A percentile compares a stretch with the other conserved stretches of the same genome.
These are phyloP conservation scores for Danio jaintianensis DNA, from an alignment of 2,797 vertebrate genomes.

Conservation along the genomic window DNA sequence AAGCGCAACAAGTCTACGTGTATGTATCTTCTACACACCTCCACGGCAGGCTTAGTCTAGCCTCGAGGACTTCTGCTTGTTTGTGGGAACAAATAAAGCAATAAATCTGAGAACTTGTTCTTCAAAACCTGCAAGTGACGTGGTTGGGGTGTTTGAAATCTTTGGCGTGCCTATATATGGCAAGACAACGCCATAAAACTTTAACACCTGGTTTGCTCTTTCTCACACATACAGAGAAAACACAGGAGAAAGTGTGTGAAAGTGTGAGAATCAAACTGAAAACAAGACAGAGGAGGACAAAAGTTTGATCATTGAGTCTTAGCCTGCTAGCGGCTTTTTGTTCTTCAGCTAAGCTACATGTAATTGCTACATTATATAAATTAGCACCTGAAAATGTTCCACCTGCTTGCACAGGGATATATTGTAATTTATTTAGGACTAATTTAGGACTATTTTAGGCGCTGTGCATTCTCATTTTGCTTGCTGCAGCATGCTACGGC, in stretches of 20 bases:
- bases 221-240: neutral
- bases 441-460: too few relatives aligned
- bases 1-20: neutral
- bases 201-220: constrained; percentile 35
- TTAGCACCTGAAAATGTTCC: too few relatives aligned
- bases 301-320: neutral
- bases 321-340: neutral
- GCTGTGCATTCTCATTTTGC: too few relatives aligned
- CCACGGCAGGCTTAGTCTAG: constrained; percentile 1
- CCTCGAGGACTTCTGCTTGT: constrained; percentile 27
- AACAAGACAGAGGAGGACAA: neutral
- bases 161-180: constrained; percentile 47
- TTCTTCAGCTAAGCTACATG: constrained; percentile 1
- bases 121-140: constrained; percentile 36
- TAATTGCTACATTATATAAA: neutral
- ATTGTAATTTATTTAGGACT: too few relatives aligned
- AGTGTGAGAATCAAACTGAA: constrained; percentile 9
- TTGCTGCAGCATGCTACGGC: too few relatives aligned
- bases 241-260: constrained; percentile 3
- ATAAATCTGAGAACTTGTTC: constrained; percentile 59
- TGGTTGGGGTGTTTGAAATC: constrained; percentile 40
- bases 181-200: constrained; percentile 46
- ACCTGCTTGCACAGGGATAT: too few relatives aligned
- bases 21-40: neutral
- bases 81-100: constrained; percentile 43